Evolutionary conservation across 2,888 invertebrate species (phyloP), one percentile per base, ranked within the genome.

Genomic region (Artemia sp.): DNA sequence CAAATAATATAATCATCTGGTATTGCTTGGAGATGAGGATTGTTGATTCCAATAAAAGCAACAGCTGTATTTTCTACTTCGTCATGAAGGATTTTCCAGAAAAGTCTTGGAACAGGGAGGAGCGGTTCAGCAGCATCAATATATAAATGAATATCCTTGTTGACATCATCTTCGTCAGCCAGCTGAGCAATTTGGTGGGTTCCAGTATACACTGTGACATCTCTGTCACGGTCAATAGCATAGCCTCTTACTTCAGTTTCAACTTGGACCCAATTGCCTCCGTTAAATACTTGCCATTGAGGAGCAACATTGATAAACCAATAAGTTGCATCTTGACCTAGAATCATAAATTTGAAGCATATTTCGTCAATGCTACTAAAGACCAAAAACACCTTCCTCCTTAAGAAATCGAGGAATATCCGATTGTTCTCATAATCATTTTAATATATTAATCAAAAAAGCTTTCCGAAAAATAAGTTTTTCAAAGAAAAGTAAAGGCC

Each of bases 1-100:
- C 85, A 85, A 73, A 85, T 78, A 70, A 83, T n/a, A 53, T 70
- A 19, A 12, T 14, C 70, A 51, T 14, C 50, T 50, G 66, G 50
- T 8, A 67, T 12, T 24, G 58, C 51, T 50, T 12, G 24, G 4
- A 70, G 50, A 51, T 72, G 71, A 9, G 72, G 72, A 67, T 70
- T 68, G 66, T 72, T 72, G 67, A 71, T 68, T 12, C 68, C 70
- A 9, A 72, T 66, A 14, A 72, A 71, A 12, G 71, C 72, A 12
- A 71, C 69, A 50, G 72, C 72, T 50, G 53, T 69, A 51, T 69
- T 69, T 11, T n/a, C 52, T 10, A 12, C 66, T 9, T 67, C 52
- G 69, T 72, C 67, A 51, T 70, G 70, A 9, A 72, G 68, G 12
- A 73, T 71, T 72, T 74, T 74, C 74, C 74, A 74, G 50, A 72